A percentile compares a stretch with the other conserved stretches of the same genome.
Conservation (phyloP, 2,888 invertebrate species). For the Hofmannophila pseudospretella region DNA sequence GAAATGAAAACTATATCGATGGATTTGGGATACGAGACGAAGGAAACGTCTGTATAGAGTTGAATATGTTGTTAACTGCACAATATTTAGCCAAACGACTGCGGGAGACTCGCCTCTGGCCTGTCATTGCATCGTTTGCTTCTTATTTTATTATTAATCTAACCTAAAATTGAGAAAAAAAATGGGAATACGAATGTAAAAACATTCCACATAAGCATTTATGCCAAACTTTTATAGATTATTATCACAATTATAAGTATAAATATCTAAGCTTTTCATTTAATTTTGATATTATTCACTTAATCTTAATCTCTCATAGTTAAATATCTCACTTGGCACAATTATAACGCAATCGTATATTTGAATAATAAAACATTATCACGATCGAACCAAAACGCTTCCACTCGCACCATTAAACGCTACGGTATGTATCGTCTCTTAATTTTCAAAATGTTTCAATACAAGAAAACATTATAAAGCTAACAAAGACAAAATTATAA, state of each 20-base stretch:
- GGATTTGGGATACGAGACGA: slow-evolving; percentile 37
- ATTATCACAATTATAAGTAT: slow-evolving; percentile 73
- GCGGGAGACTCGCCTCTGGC: slow-evolving; percentile 9
- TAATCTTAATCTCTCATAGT: slow-evolving; percentile 72
- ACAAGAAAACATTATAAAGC: slow-evolving; percentile 70
- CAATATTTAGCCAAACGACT: background rate
- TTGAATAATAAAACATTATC: slow-evolving; percentile 57
- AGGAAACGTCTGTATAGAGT: slow-evolving; percentile 6
- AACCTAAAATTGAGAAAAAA: slow-evolving; percentile 51
- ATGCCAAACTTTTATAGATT: slow-evolving; percentile 74
- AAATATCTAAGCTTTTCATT: slow-evolving; percentile 67
- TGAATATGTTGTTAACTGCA: background rate
- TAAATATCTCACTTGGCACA: slow-evolving; percentile 77
- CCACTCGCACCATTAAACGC: slow-evolving; percentile 48
- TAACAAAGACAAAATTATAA: slow-evolving; percentile 75
- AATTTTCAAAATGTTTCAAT: slow-evolving; percentile 46
- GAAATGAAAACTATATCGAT: slow-evolving; percentile 51
- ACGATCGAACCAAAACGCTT: slow-evolving; percentile 46
- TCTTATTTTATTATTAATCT: slow-evolving; percentile 37
- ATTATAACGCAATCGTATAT: slow-evolving; percentile 68
- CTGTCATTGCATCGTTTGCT: slow-evolving; percentile 17
- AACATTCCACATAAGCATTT: slow-evolving; percentile 47
- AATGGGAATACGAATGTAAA: slow-evolving; percentile 53
- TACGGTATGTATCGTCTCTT: slow-evolving; percentile 45
- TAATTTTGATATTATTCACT: slow-evolving; percentile 75